Evolutionary conservation across 2,888 invertebrate genomes (phyloP).

Genomic region (Crocallis elinguaria): DNA sequence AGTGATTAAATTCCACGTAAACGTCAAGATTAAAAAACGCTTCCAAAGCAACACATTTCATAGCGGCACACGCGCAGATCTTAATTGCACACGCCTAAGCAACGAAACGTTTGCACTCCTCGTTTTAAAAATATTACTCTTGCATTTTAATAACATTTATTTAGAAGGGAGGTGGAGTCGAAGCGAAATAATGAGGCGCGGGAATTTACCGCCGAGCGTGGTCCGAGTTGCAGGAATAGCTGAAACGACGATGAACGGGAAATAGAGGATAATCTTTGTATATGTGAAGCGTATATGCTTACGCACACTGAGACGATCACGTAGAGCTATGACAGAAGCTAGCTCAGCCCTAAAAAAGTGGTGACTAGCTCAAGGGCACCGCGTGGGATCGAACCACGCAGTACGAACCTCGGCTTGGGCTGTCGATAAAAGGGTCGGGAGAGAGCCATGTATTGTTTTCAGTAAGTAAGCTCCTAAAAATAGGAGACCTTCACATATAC

Average conservation of each 20-base stretch:
- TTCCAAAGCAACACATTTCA: slow-evolving; percentile 33
- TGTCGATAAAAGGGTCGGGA: no score
- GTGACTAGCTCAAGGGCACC: no score
- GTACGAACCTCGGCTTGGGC: no score
- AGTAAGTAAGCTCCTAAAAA: not conserved
- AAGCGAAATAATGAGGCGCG: slow-evolving; percentile 76
- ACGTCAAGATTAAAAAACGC: slow-evolving; percentile 47
- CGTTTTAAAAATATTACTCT: slow-evolving; percentile 74
- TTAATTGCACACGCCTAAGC: slow-evolving; percentile 63
- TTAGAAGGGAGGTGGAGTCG: slow-evolving; percentile 59
- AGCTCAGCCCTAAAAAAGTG: no score
- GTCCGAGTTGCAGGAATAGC: slow-evolving; percentile 43
- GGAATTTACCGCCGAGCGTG: slow-evolving; percentile 50
- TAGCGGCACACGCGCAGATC: slow-evolving; percentile 53
- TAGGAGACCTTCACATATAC: no score
- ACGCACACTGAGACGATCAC: not conserved
- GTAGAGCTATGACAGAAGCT: no score
- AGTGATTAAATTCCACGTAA: slow-evolving; percentile 46
- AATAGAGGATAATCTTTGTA: slow-evolving; percentile 32
- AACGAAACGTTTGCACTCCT: slow-evolving; percentile 58
- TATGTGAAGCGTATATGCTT: not conserved
- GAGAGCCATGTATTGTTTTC: not conserved
- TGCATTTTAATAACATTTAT: slow-evolving; percentile 75
- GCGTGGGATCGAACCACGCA: no score
- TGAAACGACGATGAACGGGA: slow-evolving; percentile 39